A percentile compares a stretch with the other conserved stretches of the same genome.
Conservation (phyloP, 1,140 invertebrate species). For the Epicauta chinensis region DNA sequence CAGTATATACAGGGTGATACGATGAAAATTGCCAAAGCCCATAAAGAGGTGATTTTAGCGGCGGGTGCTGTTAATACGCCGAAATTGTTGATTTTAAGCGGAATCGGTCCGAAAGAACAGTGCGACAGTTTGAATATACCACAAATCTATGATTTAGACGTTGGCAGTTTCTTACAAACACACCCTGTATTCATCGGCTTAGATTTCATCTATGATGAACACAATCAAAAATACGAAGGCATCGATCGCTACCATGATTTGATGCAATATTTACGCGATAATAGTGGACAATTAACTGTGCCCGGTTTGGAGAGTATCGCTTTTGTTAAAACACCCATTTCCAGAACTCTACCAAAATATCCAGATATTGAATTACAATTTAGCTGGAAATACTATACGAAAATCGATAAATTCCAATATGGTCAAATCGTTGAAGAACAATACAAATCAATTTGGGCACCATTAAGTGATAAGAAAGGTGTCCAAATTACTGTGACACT, state of each 20-base stretch:
- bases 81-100: slow-evolving; percentile 71
- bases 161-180: slow-evolving; percentile 52
- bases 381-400: slow-evolving; percentile 27
- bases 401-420: slow-evolving; percentile 35
- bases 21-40: slow-evolving; percentile 45
- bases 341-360: slow-evolving; percentile 47
- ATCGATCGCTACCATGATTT: neutral
- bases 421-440: slow-evolving; percentile 9
- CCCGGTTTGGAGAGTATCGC: slow-evolving; percentile 48
- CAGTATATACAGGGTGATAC: slow-evolving; percentile 48
- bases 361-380: slow-evolving; percentile 59
- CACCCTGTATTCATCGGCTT: slow-evolving; percentile 49
- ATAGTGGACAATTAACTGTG: slow-evolving; percentile 37
- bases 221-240: neutral
- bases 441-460: slow-evolving; percentile 29
- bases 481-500: slow-evolving; percentile 65
- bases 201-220: slow-evolving; percentile 41
- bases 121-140: slow-evolving; percentile 54
- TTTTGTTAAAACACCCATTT: slow-evolving; percentile 46
- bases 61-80: slow-evolving; percentile 71
- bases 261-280: slow-evolving; percentile 9
- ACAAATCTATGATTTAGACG: slow-evolving; percentile 46
- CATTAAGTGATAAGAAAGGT: slow-evolving; percentile 25
- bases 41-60: slow-evolving; percentile 60
- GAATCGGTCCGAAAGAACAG: slow-evolving; percentile 61